phyloP scores from a whole-genome alignment of 2,113 vertebrate genomes.

The Corythornis cristatus region DNA sequence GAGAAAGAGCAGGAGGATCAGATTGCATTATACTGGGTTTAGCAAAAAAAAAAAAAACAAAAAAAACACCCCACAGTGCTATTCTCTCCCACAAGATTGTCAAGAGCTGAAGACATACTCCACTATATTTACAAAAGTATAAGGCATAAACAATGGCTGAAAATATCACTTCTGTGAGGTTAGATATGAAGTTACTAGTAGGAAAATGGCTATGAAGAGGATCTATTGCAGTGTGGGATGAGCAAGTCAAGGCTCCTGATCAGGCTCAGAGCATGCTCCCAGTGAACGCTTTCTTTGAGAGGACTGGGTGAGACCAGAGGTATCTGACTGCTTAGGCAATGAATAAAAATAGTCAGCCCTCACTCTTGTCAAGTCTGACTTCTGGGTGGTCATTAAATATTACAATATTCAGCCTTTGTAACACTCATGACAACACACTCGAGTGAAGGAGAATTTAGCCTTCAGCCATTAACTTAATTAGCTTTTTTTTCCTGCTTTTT shows the following conservation, averaged over 20 bases:
- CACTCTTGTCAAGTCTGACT: neutral
- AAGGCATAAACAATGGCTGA: neutral
- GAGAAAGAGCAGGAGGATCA: neutral
- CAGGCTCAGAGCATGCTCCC: rapidly evolving
- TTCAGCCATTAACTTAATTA: constrained; percentile 16
- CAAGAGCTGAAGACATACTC: neutral
- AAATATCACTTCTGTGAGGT: neutral
- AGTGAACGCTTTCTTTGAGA: neutral
- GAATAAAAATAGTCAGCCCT: neutral
- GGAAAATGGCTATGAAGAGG: neutral
- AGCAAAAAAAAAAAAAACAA: neutral
- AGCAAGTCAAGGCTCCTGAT: neutral
- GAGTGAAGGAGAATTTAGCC: constrained; percentile 8
- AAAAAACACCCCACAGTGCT: neutral
- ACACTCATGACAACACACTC: neutral
- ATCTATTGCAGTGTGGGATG: rapidly evolving
- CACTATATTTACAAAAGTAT: neutral
- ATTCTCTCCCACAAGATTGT: neutral
- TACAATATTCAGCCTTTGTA: neutral
- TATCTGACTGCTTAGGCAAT: neutral
- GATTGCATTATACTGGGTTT: neutral
- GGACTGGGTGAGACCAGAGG: neutral
- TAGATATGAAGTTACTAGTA: neutral
- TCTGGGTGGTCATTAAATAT: neutral
- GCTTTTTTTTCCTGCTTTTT: neutral